These are phyloP conservation scores for Nymphicus hollandicus DNA, from an alignment of 2,113 vertebrate species.

Conservation along the genomic window DNA sequence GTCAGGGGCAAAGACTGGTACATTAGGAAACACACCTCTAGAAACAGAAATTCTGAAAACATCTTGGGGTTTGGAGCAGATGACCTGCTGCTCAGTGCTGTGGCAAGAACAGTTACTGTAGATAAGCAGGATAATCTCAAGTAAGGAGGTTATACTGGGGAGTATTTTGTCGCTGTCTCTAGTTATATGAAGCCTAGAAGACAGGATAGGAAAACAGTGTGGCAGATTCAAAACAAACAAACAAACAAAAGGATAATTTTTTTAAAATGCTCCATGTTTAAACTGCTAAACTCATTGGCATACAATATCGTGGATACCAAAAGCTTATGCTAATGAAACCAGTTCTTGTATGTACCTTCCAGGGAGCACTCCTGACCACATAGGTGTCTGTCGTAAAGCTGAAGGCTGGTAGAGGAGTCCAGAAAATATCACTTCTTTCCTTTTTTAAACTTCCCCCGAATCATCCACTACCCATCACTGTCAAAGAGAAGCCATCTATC, in stretches of 20 bases:
- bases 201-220: neutral
- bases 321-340: neutral
- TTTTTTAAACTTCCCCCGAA: neutral
- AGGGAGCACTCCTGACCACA: neutral
- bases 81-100: neutral
- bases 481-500: neutral
- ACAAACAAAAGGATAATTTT: neutral
- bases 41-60: neutral
- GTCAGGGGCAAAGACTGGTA: neutral
- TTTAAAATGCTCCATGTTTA: neutral
- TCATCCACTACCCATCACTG: neutral
- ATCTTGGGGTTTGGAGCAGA: neutral
- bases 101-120: neutral
- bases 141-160: neutral
- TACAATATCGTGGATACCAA: neutral
- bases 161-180: neutral
- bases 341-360: neutral
- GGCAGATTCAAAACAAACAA: neutral
- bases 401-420: neutral
- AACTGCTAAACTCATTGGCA: neutral
- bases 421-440: neutral
- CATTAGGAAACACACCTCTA: neutral
- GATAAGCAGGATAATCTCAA: neutral
- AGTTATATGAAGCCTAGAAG: neutral
- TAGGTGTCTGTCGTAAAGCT: neutral